These are phyloP conservation scores for Lepidocyrtoides sp. DNA, from an alignment of 2,888 invertebrate species.

Conservation along the genomic window DNA sequence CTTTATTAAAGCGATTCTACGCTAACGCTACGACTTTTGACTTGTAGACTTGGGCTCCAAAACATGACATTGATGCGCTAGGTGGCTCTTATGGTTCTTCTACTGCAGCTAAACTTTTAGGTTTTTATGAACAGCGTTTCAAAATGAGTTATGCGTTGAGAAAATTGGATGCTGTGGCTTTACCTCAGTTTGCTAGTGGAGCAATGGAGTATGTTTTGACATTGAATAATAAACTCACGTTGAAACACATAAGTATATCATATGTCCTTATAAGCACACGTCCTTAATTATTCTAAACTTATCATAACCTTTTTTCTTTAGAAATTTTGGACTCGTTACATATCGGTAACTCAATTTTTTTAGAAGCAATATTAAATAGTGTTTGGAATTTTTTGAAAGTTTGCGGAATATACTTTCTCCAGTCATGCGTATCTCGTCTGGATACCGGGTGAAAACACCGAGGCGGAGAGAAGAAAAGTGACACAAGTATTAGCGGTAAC, in stretches of 20 bases:
- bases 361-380: neutral
- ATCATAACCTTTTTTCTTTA: neutral
- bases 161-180: slow-evolving; percentile 71
- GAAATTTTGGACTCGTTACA: slow-evolving; percentile 75
- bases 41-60: slow-evolving; percentile 44
- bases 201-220: slow-evolving; percentile 65
- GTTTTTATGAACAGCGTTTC: slow-evolving; percentile 51
- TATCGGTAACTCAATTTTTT: slow-evolving; percentile 71
- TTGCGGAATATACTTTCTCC: neutral
- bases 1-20: no score
- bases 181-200: slow-evolving; percentile 66
- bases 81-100: slow-evolving; percentile 22
- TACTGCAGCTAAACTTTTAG: slow-evolving; percentile 47
- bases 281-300: no score
- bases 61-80: slow-evolving; percentile 9
- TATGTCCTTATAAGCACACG: no score
- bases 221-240: neutral
- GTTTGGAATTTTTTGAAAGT: neutral
- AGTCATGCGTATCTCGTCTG: slow-evolving; percentile 4
- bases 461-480: slow-evolving; percentile 57
- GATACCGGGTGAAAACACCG: slow-evolving; percentile 51
- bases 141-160: slow-evolving; percentile 49
- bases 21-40: no score
- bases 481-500: slow-evolving; percentile 49
- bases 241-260: neutral